Base-by-base conservation (phyloP, 2,888 invertebrate genomes). In the Euclidia mi region DNA sequence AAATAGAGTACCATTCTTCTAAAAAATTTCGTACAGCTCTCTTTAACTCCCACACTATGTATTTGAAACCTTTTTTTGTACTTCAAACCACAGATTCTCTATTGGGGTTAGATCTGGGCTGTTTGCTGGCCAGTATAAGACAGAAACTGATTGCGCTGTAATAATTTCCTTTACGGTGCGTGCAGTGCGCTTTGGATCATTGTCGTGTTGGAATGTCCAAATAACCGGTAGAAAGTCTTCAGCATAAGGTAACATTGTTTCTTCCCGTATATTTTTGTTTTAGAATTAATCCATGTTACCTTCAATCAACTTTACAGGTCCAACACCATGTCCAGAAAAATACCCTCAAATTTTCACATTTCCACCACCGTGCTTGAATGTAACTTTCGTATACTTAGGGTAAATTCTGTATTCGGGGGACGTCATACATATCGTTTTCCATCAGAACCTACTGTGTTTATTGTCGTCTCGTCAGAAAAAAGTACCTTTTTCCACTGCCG, bases 271-370 rank as follows among this genome's bases (percentile, higher is more conserved):
- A 43, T 47, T 51, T 47, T 43, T 43, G 35, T 43, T 35, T 20
- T 51, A 29, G 37, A 51, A 51, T 43, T 51, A 44, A 47, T 51
- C 38, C n/a, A n/a, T n/a, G n/a, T n/a, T n/a, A n/a, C n/a, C n/a
- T n/a, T n/a, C n/a, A n/a, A n/a, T n/a, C n/a, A n/a, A n/a, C n/a
- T n/a, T n/a, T n/a, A n/a, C n/a, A n/a, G n/a, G n/a, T n/a, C n/a
- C n/a, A n/a, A n/a, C 44, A 52, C 50, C 41, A 47, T 56, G 47
- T 37, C 50, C 55, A 42, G 45, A 55, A 46, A 50, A 57, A 38
- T 47, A 57, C 42, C 46, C 46, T 38, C 42, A 57, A 42, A 43
- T 51, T 42, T 51, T 57, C 42, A 42, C 46, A 47, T 57, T 57
- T 57, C 51, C 43, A 6, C 51, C 42, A 38, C 51, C 57, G 25